Conservation (phyloP, 2,888 invertebrate genomes). For the Tillus elongatus region DNA sequence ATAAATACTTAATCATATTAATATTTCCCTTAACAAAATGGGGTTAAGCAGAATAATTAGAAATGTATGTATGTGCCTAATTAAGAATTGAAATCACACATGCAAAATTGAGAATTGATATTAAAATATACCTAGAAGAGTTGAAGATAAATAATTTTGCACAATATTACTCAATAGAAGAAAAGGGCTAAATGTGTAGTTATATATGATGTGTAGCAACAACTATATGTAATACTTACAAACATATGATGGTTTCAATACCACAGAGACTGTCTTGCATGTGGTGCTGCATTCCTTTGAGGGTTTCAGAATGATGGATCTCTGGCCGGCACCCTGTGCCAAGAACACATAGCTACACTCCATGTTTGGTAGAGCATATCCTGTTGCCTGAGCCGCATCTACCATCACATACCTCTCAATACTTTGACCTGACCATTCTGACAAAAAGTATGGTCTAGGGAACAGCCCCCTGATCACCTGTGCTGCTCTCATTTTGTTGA, state of each 20-base stretch:
- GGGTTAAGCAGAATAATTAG: no score
- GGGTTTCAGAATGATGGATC: conserved; percentile 65
- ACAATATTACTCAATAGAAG: no score
- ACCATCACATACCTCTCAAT: conserved; percentile 69
- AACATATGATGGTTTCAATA: conserved; percentile 62
- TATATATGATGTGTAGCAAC: neutral
- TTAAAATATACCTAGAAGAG: no score
- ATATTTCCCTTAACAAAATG: no score
- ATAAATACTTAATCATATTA: no score
- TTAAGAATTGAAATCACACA: no score
- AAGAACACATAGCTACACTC: conserved; percentile 76
- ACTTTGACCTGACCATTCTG: conserved; percentile 58
- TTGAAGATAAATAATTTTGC: no score
- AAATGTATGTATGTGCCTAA: no score
- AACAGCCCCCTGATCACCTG: conserved; percentile 63
- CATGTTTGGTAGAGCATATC: conserved; percentile 65
- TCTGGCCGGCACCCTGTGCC: conserved; percentile 61
- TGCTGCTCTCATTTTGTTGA: conserved; percentile 67
- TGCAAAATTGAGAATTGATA: no score
- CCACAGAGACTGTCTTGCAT: conserved; percentile 62
- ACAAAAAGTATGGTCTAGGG: conserved; percentile 57
- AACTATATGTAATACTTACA: conserved; percentile 69
- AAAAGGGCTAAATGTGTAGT: neutral
- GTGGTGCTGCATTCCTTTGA: conserved; percentile 63
- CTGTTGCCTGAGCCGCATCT: conserved; percentile 58